Base-by-base conservation (phyloP, 2,797 vertebrate genomes). In the Triplophysa yarkandensis region DNA sequence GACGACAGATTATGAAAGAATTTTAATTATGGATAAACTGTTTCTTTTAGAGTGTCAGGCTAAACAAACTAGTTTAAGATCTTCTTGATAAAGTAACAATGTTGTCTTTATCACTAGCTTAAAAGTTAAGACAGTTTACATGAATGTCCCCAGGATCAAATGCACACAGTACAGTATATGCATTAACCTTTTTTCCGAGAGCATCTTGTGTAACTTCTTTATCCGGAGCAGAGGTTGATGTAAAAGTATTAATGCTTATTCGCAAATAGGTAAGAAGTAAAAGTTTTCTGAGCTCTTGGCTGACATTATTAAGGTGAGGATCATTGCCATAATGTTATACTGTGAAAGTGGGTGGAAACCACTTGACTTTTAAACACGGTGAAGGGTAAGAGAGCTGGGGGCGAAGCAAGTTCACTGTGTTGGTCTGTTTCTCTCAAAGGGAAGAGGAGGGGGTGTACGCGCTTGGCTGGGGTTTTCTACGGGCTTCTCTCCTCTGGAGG, bases 401-500 rank as follows among this genome's bases (percentile, higher is more conserved):
- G 70, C 41, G 10, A 28, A 21, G 68, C 54, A 3, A 63, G 57
- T 32, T 54, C 60, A 55, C 48, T 44, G 48, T 67, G 52, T 60
- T 30, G 16, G 34, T 62, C 67, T 50, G 48, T 36, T 65, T 55
- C 21, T 43, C 46, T 55, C 36, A 50, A 21, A 39, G 46, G 43
- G 23, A 36, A 39, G 64, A 39, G 44, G 65, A 41, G 36, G 16
- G 23, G 41, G 10, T 48, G 43, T 28, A 43, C 11, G 41, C 25
- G 54, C 39, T 48, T 17, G 25, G 57, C 32, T 39, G 25, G 21
- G 41, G 67, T 74, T 48, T 64, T 71, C 70, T 57, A 52, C 62
- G 41, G 64, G 60, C 43, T 64, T 77, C 74, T 39, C 32, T 61
- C 74, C 62, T 66, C 68, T 62, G 39, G 60, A 72, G 67, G 77